phyloP scores from a whole-genome alignment of 2,888 invertebrate species.

The Tetramorium bicarinatum region DNA sequence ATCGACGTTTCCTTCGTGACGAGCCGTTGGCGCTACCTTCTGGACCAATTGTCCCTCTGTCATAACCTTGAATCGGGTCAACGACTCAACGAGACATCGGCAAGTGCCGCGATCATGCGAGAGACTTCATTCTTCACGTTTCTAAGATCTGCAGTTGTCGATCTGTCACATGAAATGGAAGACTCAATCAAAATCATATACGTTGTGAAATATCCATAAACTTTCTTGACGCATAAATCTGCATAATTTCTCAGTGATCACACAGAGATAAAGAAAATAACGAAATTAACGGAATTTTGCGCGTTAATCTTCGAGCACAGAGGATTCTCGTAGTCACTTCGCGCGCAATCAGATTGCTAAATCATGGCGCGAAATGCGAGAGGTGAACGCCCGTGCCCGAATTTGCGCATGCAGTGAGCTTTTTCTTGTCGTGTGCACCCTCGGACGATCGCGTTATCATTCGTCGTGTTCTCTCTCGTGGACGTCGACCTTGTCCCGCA shows the following conservation, averaged over 20 bases:
- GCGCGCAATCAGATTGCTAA: background rate
- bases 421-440: slow-evolving; percentile 4
- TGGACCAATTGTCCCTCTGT: slow-evolving; percentile 6
- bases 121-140: background rate
- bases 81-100: slow-evolving; percentile 24
- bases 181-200: background rate
- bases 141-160: background rate
- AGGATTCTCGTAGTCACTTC: background rate
- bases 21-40: slow-evolving; percentile 58
- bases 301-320: background rate
- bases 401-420: slow-evolving; percentile 24
- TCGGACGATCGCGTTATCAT: slow-evolving; percentile 11
- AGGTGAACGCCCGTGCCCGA: slow-evolving; percentile 34
- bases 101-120: background rate
- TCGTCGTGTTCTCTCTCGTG: background rate
- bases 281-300: background rate
- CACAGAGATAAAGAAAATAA: background rate
- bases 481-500: slow-evolving; percentile 4
- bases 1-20: slow-evolving; percentile 27
- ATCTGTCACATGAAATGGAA: background rate
- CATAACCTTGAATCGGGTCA: slow-evolving; percentile 66
- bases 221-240: background rate
- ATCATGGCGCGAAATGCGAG: slow-evolving; percentile 49
- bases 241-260: background rate
- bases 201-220: background rate